phyloP scores from a whole-genome alignment of 2,888 invertebrate genomes.

The Papilio gigon region DNA sequence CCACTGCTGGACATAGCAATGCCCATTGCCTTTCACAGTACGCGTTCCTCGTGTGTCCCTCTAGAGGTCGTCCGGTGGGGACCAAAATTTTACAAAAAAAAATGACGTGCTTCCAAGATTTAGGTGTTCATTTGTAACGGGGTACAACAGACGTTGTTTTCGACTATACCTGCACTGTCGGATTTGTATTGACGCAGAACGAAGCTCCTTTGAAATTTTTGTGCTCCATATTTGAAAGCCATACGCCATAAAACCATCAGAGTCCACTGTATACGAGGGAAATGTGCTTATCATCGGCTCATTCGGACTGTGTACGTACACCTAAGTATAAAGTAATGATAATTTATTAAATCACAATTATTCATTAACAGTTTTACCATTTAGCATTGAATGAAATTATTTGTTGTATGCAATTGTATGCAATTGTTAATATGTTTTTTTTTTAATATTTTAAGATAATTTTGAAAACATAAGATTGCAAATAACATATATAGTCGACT shows the following conservation, averaged over 20 bases:
- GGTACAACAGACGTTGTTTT: conserved; percentile 14
- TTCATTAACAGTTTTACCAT: no score
- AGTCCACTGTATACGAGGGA: conserved; percentile 57
- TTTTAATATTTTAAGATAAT: no score
- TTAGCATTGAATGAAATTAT: no score
- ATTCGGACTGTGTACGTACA: conserved; percentile 72
- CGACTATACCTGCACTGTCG: conserved; percentile 71
- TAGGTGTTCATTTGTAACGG: neutral
- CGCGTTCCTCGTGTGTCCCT: no score
- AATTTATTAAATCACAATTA: neutral
- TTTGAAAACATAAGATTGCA: no score
- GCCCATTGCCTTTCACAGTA: no score
- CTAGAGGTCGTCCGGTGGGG: no score
- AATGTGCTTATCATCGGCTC: conserved; percentile 66
- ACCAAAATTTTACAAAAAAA: neutral
- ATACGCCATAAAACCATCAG: conserved; percentile 62
- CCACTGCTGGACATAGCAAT: no score
- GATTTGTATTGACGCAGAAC: conserved; percentile 54
- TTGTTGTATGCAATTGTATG: no score
- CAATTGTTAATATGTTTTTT: no score
- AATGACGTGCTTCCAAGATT: no score
- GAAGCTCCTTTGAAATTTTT: conserved; percentile 63
- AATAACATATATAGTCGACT: no score
- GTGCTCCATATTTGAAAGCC: conserved; percentile 69
- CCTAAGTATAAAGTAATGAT: conserved; percentile 52